These are phyloP conservation scores for Zaprionus inermis DNA, from an alignment of 1,140 invertebrate species.

Conservation along the genomic window DNA sequence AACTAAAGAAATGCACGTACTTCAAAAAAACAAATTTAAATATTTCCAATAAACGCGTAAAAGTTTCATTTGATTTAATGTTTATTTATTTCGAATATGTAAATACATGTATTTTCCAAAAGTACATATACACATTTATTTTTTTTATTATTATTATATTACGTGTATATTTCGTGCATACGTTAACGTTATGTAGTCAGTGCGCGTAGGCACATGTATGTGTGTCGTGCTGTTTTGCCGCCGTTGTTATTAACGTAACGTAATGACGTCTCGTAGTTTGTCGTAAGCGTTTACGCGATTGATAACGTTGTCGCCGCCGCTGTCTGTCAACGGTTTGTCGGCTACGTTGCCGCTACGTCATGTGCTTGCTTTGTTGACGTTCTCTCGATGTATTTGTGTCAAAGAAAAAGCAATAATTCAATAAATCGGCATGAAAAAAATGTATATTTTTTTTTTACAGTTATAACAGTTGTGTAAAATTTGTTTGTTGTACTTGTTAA, in stretches of 20 bases:
- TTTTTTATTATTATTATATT: conserved; percentile 43
- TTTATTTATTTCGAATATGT: conserved; percentile 13
- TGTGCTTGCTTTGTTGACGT: conserved; percentile 42
- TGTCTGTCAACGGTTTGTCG: conserved; percentile 19
- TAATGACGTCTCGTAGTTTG: conserved; percentile 36
- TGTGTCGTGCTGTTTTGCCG: conserved; percentile 52
- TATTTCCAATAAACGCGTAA: conserved; percentile 28
- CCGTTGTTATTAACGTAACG: conserved; percentile 54
- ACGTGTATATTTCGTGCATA: conserved; percentile 31
- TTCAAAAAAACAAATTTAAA: conserved; percentile 6
- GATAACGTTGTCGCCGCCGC: conserved; percentile 13
- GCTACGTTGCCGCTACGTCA: conserved; percentile 36
- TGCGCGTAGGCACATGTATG: conserved; percentile 28
- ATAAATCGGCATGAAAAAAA: conserved; percentile 27
- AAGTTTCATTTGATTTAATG: conserved; percentile 14
- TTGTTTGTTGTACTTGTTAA: conserved; percentile 65
- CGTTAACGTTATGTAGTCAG: conserved; percentile 39
- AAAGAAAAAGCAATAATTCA: background rate
- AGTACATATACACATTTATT: conserved; percentile 13
- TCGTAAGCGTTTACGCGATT: conserved; percentile 34
- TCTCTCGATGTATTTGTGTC: conserved; percentile 14
- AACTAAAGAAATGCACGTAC: conserved; percentile 28
- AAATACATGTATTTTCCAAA: conserved; percentile 6
- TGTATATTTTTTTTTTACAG: conserved; percentile 63
- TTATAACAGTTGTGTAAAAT: conserved; percentile 67